Evolutionary conservation across 1,140 invertebrate species (phyloP), one percentile per base, ranked within the genome.

Genomic region (Drosophila yakuba): DNA sequence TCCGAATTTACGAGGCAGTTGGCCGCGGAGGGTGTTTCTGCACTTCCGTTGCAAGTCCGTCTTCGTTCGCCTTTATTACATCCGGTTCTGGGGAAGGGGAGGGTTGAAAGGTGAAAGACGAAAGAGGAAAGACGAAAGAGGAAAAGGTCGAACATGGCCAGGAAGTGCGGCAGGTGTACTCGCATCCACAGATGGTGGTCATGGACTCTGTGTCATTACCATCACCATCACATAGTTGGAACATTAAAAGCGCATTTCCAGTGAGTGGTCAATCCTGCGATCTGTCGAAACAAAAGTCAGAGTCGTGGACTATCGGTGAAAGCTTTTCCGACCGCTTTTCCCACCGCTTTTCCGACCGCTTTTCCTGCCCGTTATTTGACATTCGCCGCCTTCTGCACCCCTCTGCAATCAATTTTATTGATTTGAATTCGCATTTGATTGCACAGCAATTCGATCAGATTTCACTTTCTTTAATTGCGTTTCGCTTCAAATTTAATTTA

Each of bases 351-450:
- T 12, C 35, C 35, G 25, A 32, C 32, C 38, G 4, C 38, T 64
- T 79, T 63, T 20, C 2, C 36, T 48, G 28, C 10, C 5, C 14
- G 7, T 3, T 67, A 32, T 56, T 69, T 47, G 51, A 35, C 41
- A 1, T 25, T 4, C 4, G 5, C 41, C 3, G 15, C 10, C 20
- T 23, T 62, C 8, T 55, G 39, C 32, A 28, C 39, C 4, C 17
- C 28, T 41, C 44, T 58, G 56, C 74, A 85, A 86, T 86, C 82
- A 86, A 81, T 82, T 88, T 82, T 75, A 86, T 82, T 86, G 82
- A 86, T 86, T 85, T 60, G 44, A 60, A 78, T 85, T 77, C 67
- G 61, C 44, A 50, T 72, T 78, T 60, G 48, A 78, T 78, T 78
- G 62, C 58, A 59, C 61, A 57, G 15, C 54, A 51, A 73, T 77